Evolutionary conservation across 1,140 invertebrate species (phyloP), one percentile per base, ranked within the genome.

Genomic region (Ganaspis sp.): DNA sequence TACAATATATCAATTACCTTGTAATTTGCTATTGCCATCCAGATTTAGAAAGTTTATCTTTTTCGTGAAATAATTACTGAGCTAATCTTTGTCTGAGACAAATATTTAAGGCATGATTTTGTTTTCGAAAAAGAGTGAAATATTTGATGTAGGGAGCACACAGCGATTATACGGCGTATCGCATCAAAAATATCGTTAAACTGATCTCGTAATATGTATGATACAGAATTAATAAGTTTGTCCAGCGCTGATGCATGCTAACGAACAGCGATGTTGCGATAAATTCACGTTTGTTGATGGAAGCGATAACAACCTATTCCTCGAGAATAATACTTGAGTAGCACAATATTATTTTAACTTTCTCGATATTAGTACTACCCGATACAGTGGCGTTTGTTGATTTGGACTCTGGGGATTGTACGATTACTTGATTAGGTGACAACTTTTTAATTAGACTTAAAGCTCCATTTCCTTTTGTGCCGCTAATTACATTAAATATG

Each of bases 181-280:
- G 58, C 58, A 64, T 49, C 45, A 64, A 64, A 64, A 64, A 64
- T 64, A 64, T 29, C 58, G 26, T 64, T 64, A 64, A 34, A 29
- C 58, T 64, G 58, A 64, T 64, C 23, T 64, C 23, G 12, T 64
- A 64, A 15, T 64, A n/a, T 64, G 58, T 64, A 34, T 64, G 58
- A 64, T 64, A 64, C 23, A 64, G 58, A 64, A 64, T 34, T 64
- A 64, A 64, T 64, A 64, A 64, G 58, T 64, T 64, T 64, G 58
- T 64, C 58, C 58, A 64, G 23, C 58, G 58, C 26, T 64, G 23
- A 21, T 64, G 58, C 58, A 64, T 64, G 58, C 58, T 64, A 64
- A 64, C 58, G 58, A 64, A 64, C 58, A 64, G 58, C 23, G 58
- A 64, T 64, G 58, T 64, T 64, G 58, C 58, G 58, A 64, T 64